Base-by-base conservation (phyloP, 2,797 vertebrate genomes). In the Ammospiza maritima region DNA sequence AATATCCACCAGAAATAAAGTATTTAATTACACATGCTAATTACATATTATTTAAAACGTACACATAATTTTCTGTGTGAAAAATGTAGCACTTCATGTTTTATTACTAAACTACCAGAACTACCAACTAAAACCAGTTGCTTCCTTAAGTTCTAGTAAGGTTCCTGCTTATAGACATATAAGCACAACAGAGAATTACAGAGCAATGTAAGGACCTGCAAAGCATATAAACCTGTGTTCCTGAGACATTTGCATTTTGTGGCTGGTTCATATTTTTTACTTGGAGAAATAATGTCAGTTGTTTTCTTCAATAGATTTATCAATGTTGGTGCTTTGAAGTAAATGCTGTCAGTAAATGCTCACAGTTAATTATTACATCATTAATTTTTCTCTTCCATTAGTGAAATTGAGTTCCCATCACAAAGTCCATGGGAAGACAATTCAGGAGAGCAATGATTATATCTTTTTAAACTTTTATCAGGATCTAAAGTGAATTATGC, bases 1-100 rank as follows among this genome's bases (percentile, higher is more conserved):
- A 93, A 38, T 38, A 38, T 90, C 95, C 78, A 94, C 22, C 54
- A 91, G 74, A 93, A 96, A 95, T 80, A 26, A 94, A 82, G 40
- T 78, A 85, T 90, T 95, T 94, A 86, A 90, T 96, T 91, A 89
- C 40, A 90, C 82, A 11, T 18, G 5, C 58, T 38, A 73, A 40
- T 30, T 47, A 13, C 1, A 3, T 53, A 53, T 66, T 60, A 30
- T 67, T 88, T 93, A 92, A 96, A 96, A 82, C 18, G 73, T 61
- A 48, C 9, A 85, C 85, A 64, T n/a, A 18, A 47, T 71, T 75
- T 74, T 73, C 27, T 74, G n/a, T 79, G 26, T 30, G 75, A 21
- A 75, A 78, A 92, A 42, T 34, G 22, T 25, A 34, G n/a, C 22
- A 25, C 22, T 57, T 34, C 56, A 25, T 34, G 22, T 25, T 34